These are phyloP conservation scores for Hylyphantes graminicola DNA, from an alignment of 1,140 invertebrate genomes.

Conservation along the genomic window DNA sequence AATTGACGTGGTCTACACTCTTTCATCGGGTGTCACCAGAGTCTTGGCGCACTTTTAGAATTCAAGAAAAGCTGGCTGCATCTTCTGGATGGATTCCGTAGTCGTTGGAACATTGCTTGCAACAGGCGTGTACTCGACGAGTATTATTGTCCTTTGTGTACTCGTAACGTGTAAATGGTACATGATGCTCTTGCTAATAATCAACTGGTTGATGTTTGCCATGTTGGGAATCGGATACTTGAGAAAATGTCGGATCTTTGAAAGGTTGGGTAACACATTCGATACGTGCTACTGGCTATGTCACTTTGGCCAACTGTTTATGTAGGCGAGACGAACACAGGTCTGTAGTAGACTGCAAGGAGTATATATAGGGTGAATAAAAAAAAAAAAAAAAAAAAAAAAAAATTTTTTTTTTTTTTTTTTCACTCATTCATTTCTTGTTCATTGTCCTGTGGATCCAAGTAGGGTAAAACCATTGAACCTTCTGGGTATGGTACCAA, in stretches of 20 bases:
- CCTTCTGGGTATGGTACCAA: too few relatives aligned
- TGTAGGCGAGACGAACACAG: too few relatives aligned
- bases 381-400: constrained; percentile 6
- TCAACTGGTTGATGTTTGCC: not conserved
- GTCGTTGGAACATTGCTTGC: not conserved
- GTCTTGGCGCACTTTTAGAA: not conserved
- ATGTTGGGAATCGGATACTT: not conserved
- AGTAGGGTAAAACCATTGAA: too few relatives aligned
- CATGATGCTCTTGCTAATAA: not conserved
- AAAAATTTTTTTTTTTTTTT: not conserved
- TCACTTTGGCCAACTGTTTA: not conserved
- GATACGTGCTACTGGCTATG: not conserved
- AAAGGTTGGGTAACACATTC: not conserved
- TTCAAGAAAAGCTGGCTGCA: not conserved
- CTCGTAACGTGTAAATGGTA: constrained; percentile 7
- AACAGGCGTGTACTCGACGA: not conserved
- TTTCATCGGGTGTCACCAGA: not conserved
- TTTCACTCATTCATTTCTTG: not conserved
- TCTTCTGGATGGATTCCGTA: constrained; percentile 4
- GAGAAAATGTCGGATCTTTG: not conserved
- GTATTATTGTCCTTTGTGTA: not conserved
- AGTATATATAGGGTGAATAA: too few relatives aligned
- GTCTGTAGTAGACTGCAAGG: too few relatives aligned
- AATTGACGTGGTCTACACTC: constrained; percentile 9
- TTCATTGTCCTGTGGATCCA: not conserved